phyloP scores from a whole-genome alignment of 2,113 vertebrate genomes.

The Eclectus roratus region DNA sequence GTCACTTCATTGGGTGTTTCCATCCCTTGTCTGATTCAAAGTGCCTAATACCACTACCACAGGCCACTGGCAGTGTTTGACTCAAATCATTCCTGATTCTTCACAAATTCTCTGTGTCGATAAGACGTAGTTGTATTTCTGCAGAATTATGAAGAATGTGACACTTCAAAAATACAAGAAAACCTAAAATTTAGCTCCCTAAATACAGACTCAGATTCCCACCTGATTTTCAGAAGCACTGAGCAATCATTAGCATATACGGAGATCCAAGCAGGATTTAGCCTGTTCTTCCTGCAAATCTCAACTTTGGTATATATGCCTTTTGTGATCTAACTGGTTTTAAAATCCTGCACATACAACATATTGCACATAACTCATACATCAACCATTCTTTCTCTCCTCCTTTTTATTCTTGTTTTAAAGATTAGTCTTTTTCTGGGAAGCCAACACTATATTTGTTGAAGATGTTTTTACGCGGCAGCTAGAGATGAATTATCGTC shows the following conservation, averaged over 20 bases:
- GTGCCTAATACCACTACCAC: background rate
- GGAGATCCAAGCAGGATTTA: background rate
- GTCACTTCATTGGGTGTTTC: background rate
- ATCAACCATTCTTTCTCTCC: background rate
- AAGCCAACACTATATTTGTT: background rate
- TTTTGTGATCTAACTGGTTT: background rate
- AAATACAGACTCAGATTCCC: background rate
- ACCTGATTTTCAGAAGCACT: background rate
- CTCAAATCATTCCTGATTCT: background rate
- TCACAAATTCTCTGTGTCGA: background rate
- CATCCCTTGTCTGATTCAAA: background rate
- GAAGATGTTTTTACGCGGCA: slow-evolving; percentile 4
- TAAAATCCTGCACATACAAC: background rate
- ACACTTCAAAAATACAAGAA: background rate
- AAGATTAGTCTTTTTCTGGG: slow-evolving; percentile 14
- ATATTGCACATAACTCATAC: background rate
- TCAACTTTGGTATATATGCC: background rate
- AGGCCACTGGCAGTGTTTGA: background rate
- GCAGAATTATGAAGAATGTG: background rate
- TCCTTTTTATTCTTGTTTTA: slow-evolving; percentile 13
- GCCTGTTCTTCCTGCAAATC: background rate
- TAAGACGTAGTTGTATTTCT: background rate
- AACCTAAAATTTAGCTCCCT: background rate
- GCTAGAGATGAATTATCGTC: slow-evolving; percentile 8
- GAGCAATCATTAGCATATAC: background rate